These are phyloP conservation scores for Escarpia spicata DNA, from an alignment of 2,888 invertebrate species.

Conservation along the genomic window DNA sequence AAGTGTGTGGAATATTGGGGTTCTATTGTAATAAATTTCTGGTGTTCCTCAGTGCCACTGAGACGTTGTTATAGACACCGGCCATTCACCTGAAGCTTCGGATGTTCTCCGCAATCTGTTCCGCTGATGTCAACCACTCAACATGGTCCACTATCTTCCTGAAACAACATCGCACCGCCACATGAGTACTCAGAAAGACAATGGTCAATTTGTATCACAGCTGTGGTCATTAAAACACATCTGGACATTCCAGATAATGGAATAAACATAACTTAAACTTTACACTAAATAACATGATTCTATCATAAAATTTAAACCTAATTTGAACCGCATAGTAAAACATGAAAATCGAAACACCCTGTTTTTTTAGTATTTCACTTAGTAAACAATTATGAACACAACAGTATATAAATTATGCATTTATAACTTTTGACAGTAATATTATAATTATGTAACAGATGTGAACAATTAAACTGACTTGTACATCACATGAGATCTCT, in stretches of 20 bases:
- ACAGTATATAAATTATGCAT: neutral
- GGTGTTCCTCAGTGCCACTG: neutral
- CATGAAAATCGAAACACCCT: neutral
- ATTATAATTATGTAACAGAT: neutral
- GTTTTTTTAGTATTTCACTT: too few relatives aligned
- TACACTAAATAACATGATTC: neutral
- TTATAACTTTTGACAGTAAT: neutral
- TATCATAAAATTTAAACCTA: neutral
- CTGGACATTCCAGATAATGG: too few relatives aligned
- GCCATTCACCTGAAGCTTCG: conserved; percentile 74
- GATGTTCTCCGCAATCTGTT: conserved; percentile 87
- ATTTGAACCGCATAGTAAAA: neutral
- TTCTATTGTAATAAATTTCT: neutral
- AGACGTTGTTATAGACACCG: neutral
- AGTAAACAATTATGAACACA: neutral
- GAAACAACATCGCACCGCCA: conserved; percentile 33
- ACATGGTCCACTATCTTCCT: conserved; percentile 89
- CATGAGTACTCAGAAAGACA: neutral
- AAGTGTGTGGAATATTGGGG: neutral
- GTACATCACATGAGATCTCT: neutral
- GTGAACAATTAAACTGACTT: neutral
- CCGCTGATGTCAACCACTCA: conserved; percentile 84
- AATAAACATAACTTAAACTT: too few relatives aligned
- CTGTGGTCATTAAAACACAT: too few relatives aligned
- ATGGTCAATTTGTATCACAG: neutral